Evolutionary conservation across 2,797 vertebrate genomes (phyloP).

Genomic region (Gouania willdenowi): DNA sequence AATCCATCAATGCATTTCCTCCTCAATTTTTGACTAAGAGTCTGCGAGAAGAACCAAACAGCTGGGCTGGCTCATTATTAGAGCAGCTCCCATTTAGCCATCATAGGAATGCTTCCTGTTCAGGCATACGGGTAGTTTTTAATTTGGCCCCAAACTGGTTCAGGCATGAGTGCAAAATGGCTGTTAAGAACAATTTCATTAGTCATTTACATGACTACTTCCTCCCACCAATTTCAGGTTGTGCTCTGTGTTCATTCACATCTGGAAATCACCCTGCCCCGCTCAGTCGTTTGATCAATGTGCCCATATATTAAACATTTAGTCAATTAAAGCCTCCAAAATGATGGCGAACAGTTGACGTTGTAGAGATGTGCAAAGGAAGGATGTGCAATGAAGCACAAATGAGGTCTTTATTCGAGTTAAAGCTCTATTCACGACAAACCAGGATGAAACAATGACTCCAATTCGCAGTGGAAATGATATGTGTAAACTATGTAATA

Average conservation of each 20-base stretch:
- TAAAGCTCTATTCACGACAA: constrained; percentile 55
- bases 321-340: too few species aligned
- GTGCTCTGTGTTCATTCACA: constrained; percentile 46
- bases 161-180: constrained; percentile 64
- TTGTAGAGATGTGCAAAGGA: constrained; percentile 17
- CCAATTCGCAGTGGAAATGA: constrained; percentile 78
- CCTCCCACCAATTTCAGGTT: constrained; percentile 68
- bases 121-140: constrained; percentile 63
- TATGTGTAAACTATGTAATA: constrained; percentile 86
- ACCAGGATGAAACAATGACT: constrained; percentile 64
- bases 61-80: constrained; percentile 62
- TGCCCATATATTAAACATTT: constrained; percentile 27
- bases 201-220: constrained; percentile 80
- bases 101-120: constrained; percentile 75
- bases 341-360: constrained; percentile 1
- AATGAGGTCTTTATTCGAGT: constrained; percentile 50
- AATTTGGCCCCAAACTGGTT: constrained; percentile 59
- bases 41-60: constrained; percentile 34
- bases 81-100: constrained; percentile 71
- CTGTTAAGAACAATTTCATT: constrained; percentile 71
- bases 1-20: constrained; percentile 63
- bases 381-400: constrained; percentile 21
- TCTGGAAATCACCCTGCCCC: constrained; percentile 68
- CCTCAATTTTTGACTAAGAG: constrained; percentile 58
- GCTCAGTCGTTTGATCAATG: constrained; percentile 27